Evolutionary conservation across 1,140 invertebrate genomes (phyloP), one percentile per base, ranked within the genome.

Genomic region (Lasioglossum baleicum): DNA sequence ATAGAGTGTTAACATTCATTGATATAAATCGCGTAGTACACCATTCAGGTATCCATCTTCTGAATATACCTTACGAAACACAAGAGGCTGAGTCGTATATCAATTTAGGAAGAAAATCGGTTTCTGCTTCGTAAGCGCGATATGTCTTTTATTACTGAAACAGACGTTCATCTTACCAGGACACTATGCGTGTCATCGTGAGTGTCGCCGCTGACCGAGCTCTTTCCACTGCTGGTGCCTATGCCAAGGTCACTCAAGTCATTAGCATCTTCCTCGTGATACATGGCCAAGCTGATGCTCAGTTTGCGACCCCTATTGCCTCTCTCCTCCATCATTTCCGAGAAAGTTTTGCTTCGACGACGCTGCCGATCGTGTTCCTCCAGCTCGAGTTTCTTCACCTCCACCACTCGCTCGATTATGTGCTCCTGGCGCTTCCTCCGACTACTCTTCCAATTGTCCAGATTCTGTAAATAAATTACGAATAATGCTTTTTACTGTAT

Each of bases 381-480:
- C 88, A 96, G 93, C 92, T 96, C 96, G 86, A 97, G 94, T 91
- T 97, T 97, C 88, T 98, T 97, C 81, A 97, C 96, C 93, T 98
- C 97, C 44, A 97, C 97, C 53, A 97, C 97, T 81, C 97, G 94
- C 91, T 97, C 96, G 86, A 98, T 97, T 82, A 97, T 97, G 92
- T 97, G 97, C 88, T 98, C 97, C 87, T 97, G 96, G 78, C 96
- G 95, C 95, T 98, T 98, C 94, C 97, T 95, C 87, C 97, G 94
- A 81, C 96, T 97, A 82, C 96, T 97, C 93, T 98, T 98, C 97
- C 97, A 98, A 93, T 97, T 98, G 92, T 98, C 97, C 93, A 98
- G 94, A 93, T 98, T 98, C 97, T 98, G 92, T 15, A 90, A 85
- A 75, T 8, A 53, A 2, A 82, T 75, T 3, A 6, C 51, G 2